Base-by-base conservation (phyloP, 2,888 invertebrate genomes). In the Ormyrus rosae region DNA sequence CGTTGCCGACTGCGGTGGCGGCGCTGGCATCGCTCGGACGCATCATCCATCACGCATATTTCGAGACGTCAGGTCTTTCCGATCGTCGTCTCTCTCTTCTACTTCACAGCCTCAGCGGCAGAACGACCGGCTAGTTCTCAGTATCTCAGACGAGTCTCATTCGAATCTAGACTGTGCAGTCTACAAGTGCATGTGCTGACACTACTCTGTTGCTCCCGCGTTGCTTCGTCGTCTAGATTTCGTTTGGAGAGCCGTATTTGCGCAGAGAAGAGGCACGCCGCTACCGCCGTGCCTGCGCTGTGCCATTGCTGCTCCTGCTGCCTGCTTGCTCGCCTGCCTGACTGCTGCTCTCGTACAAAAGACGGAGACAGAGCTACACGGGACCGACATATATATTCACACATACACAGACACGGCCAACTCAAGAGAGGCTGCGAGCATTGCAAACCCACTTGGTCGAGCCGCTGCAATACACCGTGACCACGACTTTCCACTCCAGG, bases 371-470 rank as follows among this genome's bases (percentile, higher is more conserved):
- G 68, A 34, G 55, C 5, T 11, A 5, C 13, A 11, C 8, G 34
- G n/a, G 56, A n/a, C 58, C 56, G 34, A 11, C 46, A 64, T 34
- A 13, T 9, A 19, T 9, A 67, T 6, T 13, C 67, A 19, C 67
- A 53, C 51, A 55, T n/a, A 9, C 11, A 13, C 7, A 61, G 58
- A 48, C 55, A 53, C 46, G 56, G 0, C 9, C 34, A 45, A 19
- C 60, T 19, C 19, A 1, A 72, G 19, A 13, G 69, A 70, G 34
- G 19, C 19, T 19, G 58, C 61, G 13, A 53, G 63, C 72, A 63
- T 51, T 45, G 70, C 70, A 64, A 19, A 19, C 64, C 46, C 64
- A 78, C 53, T 64, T 65, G 60, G 56, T 60, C 48, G 10, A 55
- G 60, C 56, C 56, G 34, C 48, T 19, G 65, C 19, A 19, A 19